Percentiles rank a stretch among this genome's conserved stretches.
phyloP scores from a whole-genome alignment of 2,113 vertebrate genomes.

The Notothenia rossii region DNA sequence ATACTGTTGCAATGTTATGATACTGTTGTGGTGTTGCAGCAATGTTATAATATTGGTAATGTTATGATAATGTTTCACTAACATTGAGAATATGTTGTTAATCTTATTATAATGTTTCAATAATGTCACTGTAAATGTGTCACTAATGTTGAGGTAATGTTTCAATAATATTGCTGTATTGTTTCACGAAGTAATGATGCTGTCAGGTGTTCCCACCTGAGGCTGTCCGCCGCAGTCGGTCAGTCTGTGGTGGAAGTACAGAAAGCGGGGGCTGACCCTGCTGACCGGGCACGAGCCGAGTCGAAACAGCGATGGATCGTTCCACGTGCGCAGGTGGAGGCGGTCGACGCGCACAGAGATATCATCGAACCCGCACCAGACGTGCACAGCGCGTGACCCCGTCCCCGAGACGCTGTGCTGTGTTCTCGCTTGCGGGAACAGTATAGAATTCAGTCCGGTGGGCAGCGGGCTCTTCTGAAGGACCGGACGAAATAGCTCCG shows the following conservation, averaged over 20 bases:
- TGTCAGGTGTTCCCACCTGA: constrained; percentile 28
- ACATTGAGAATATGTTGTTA: no score
- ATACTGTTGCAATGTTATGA: no score
- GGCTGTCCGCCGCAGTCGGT: constrained; percentile 8
- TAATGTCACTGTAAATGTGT: no score
- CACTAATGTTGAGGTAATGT: no score
- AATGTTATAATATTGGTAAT: no score
- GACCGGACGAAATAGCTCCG: constrained; percentile 36
- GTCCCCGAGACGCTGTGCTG: not conserved
- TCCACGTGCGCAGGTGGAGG: constrained; percentile 30
- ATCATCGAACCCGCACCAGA: constrained; percentile 10
- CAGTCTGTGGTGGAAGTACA: constrained; percentile 49
- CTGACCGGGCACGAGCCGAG: constrained; percentile 48
- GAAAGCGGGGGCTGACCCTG: constrained; percentile 1
- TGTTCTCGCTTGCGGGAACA: not conserved
- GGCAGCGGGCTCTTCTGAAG: constrained; percentile 9
- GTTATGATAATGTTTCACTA: no score
- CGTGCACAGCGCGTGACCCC: constrained; percentile 23
- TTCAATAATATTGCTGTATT: no score
- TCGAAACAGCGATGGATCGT: constrained; percentile 1
- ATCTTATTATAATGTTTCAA: no score
- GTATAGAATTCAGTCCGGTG: constrained; percentile 17
- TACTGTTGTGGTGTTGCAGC: no score
- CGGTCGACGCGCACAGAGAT: constrained; percentile 57
- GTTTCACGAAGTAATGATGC: no score